Base-by-base conservation (phyloP, 1,140 invertebrate genomes). In the Chironomus striatipennis region DNA sequence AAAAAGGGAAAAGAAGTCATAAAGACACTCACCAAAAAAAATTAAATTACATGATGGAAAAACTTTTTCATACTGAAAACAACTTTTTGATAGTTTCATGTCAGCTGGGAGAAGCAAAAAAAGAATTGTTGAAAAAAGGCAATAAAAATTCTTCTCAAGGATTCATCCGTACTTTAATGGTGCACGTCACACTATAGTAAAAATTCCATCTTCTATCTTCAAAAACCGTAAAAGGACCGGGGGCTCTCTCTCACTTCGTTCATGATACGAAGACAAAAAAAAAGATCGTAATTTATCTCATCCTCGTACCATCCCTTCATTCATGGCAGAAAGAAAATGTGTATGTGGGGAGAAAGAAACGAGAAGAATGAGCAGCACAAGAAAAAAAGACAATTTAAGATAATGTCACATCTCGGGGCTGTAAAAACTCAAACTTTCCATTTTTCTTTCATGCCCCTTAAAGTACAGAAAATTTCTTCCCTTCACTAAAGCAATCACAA, bases 371-470 rank as follows among this genome's bases (percentile, higher is more conserved):
- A 57, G 65, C 15, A 18, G 18, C 8, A 17, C 15, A 8, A 20
- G 18, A 70, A 70, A 21, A 18, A 70, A 70, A 18, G 20, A 70
- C 65, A 70, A 70, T 70, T 70, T 70, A 70, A 70, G 65, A 70
- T 70, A 70, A 70, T 70, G 65, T 70, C 65, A 70, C 65, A 70
- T 70, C 47, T 57, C 65, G 65, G 65, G 17, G 65, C 65, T 70
- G 17, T 70, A 20, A 70, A 70, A 70, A 47, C 24, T 34, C 12
- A 57, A 57, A 57, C 47, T 57, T 57, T 70, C 65, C 65, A 70
- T 70, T 18, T 70, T 57, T 34, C 24, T 34, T 34, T 34, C 24
- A 34, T 57, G 47, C 47, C 47, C 47, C 47, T 57, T 57, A 12
- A 57, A 57, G 47, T 34, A 34, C 24, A 5, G 24, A 34, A 5